Evolutionary conservation across 2,113 vertebrate genomes (phyloP).

Genomic region (Sphyrna mokarran): DNA sequence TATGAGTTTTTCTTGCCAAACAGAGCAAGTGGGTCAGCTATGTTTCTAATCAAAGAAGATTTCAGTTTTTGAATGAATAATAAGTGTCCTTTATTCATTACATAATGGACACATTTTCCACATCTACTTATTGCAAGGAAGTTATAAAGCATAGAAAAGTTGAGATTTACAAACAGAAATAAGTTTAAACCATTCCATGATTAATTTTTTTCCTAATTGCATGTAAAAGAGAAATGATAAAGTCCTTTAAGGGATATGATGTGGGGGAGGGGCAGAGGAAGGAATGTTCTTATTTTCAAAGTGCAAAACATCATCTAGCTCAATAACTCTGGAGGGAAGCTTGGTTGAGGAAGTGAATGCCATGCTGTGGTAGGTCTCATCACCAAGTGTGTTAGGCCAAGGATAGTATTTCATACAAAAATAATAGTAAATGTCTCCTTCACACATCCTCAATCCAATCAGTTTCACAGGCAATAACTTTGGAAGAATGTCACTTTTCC

Average conservation of each 20-base stretch:
- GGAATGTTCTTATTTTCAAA: neutral
- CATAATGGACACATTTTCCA: neutral
- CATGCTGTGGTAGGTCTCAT: slow-evolving; percentile 20
- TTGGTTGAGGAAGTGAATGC: neutral
- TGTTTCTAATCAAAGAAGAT: neutral
- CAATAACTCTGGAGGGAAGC: neutral
- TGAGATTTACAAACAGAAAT: neutral
- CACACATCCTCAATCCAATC: slow-evolving; percentile 22
- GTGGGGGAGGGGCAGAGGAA: neutral
- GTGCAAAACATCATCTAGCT: neutral
- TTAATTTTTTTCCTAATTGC: neutral
- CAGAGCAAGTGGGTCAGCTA: neutral
- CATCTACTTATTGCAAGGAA: neutral
- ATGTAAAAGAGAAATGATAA: neutral
- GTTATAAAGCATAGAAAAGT: neutral
- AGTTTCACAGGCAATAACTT: slow-evolving; percentile 27
- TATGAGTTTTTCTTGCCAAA: neutral
- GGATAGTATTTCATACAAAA: slow-evolving; percentile 17
- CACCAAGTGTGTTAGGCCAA: neutral
- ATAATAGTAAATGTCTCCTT: slow-evolving; percentile 23
- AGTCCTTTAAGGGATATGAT: neutral
- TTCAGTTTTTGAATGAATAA: neutral
- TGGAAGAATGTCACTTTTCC: slow-evolving; percentile 18
- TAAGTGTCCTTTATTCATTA: neutral
- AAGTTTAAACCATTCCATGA: neutral